Base-by-base conservation (phyloP, 2,113 vertebrate genomes). In the Oreocharis arfaki region DNA sequence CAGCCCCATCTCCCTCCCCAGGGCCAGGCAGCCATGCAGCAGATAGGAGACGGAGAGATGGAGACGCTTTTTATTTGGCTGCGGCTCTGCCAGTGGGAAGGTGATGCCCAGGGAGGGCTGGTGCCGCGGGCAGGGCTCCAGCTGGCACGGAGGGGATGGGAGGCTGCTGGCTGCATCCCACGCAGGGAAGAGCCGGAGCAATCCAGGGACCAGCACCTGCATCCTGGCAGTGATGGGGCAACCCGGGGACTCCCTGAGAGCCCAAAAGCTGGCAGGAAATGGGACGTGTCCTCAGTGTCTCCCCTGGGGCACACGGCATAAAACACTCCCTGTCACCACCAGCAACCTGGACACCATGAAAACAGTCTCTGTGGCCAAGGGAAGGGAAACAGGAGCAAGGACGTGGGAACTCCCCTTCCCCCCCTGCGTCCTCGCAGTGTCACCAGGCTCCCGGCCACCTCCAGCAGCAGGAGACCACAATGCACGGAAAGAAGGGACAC, bases 271-370 rank as follows among this genome's bases (percentile, higher is more conserved):
- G 49, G 46, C 27, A 11, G 55, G n/a, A 73, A 69, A 73, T 0
- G 9, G 46, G 17, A 75, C 0, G 0, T 2, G 27, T 30, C 30
- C 47, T 42, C 60, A 2, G 8, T 0, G 4, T 1, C 16, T 22
- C 7, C 52, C 33, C 30, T 3, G 1, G 39, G 52, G 52, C 21
- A 70, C 4, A 0, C 0, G 2, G 47, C 39, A 42, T 6, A 8
- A 21, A 88, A n/a, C 13, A 0, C 53, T 44, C 9, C 0, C 37
- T 19, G 64, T 5, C 47, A 65, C 28, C 78, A 52, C 13, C 32
- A 26, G 55, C 46, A 60, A 41, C n/a, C 35, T 39, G 18, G 0
- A 1, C 35, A 2, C 4, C 2, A 1, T 0, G 39, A 2, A 26
- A 57, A 30, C 1, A 16, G 7, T 1, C 16, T 16, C 56, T 16